phyloP scores from a whole-genome alignment of 2,113 vertebrate genomes.

The Solea solea region DNA sequence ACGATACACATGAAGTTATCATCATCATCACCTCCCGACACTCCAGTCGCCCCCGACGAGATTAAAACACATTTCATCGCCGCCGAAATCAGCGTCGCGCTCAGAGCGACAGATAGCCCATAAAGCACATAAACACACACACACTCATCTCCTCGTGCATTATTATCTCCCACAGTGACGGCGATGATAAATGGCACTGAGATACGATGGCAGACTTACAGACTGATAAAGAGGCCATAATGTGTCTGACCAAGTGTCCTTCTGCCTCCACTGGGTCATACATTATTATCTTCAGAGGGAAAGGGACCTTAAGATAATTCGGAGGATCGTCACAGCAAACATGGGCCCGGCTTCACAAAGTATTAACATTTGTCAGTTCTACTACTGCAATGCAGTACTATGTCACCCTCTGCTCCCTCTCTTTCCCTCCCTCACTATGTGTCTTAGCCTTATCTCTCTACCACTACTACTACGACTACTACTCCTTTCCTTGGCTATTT shows the following conservation, averaged over 20 bases:
- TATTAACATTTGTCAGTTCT: slow-evolving; percentile 48
- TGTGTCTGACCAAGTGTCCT: slow-evolving; percentile 50
- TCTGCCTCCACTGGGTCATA: slow-evolving; percentile 53
- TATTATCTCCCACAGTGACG: slow-evolving; percentile 39
- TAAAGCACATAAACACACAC: slow-evolving; percentile 51
- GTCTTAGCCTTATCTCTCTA: slow-evolving; percentile 58
- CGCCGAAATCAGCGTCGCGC: slow-evolving; percentile 10
- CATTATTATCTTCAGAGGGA: slow-evolving; percentile 47
- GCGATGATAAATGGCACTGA: slow-evolving; percentile 47
- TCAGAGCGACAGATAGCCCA: slow-evolving; percentile 42
- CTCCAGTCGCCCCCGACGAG: slow-evolving; percentile 40
- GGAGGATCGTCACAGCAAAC: slow-evolving; percentile 31
- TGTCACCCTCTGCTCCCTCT: slow-evolving; percentile 56
- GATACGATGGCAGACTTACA: slow-evolving; percentile 38
- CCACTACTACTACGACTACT: slow-evolving; percentile 30
- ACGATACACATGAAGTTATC: slow-evolving; percentile 44
- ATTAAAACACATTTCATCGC: slow-evolving; percentile 58
- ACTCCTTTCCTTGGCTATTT: slow-evolving; percentile 30
- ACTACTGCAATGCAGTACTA: slow-evolving; percentile 75
- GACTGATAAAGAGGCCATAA: slow-evolving; percentile 58
- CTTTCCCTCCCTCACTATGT: slow-evolving; percentile 34
- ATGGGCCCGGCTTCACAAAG: slow-evolving; percentile 46
- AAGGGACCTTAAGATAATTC: slow-evolving; percentile 38
- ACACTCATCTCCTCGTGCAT: slow-evolving; percentile 22
- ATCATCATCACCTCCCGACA: slow-evolving; percentile 32